phyloP scores from a whole-genome alignment of 2,888 invertebrate species.

The Platerodrilus igneus region DNA sequence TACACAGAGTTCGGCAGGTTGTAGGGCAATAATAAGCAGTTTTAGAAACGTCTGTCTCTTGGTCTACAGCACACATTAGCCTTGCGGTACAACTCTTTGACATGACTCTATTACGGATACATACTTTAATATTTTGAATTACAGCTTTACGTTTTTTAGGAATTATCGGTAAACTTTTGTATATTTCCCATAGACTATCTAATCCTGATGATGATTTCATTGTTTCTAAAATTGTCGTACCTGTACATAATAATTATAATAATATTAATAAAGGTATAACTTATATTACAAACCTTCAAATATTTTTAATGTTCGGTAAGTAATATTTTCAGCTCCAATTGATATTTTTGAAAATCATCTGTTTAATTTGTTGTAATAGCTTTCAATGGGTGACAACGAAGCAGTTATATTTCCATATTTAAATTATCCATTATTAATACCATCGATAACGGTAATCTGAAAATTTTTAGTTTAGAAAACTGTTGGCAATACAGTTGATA shows the following conservation, averaged over 20 bases:
- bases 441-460: not conserved
- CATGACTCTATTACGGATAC: no score
- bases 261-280: not conserved
- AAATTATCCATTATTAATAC: not conserved
- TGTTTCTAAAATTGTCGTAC: not conserved
- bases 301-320: not conserved
- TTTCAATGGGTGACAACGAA: not conserved
- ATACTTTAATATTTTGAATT: not conserved
- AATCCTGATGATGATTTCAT: slow-evolving; percentile 1
- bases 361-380: slow-evolving; percentile 1
- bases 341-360: not conserved
- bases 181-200: not conserved
- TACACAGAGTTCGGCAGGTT: no score
- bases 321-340: not conserved
- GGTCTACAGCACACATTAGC: no score
- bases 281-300: slow-evolving; percentile 1
- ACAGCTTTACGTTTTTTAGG: not conserved
- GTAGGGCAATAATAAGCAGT: no score
- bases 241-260: not conserved
- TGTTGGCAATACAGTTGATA: not conserved
- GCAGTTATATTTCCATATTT: slow-evolving; percentile 1
- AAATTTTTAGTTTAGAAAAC: not conserved
- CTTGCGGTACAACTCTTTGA: no score
- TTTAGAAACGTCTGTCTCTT: no score
- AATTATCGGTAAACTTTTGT: not conserved